Base-by-base conservation (phyloP, 2,113 vertebrate species). In the Cololabis saira region DNA sequence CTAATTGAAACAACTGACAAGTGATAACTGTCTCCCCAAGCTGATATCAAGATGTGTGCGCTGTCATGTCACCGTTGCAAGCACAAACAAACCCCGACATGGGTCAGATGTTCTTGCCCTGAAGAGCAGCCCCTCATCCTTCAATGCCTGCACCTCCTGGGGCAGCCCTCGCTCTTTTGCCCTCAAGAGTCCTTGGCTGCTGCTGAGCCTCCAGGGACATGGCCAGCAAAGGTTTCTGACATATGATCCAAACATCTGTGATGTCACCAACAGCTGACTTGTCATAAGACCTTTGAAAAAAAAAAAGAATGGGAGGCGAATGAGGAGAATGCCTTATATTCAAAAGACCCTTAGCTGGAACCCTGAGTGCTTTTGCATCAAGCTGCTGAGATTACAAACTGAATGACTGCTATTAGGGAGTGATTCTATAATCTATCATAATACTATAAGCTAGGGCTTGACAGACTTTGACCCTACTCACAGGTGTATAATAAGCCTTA, bases 361-460 rank as follows among this genome's bases (percentile, higher is more conserved):
- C 69, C 54, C 50, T 69, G 80, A 88, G 79, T 76, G 71, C 72
- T 87, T 86, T 78, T 62, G 68, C 81, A 84, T 86, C 71, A 61
- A 86, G 81, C 82, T 82, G 65, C 81, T 30, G 76, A 74, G 86
- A 84, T 95, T 94, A 92, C 87, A 94, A 95, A 93, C 93, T 95
- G 93, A 95, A 90, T 92, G 92, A 95, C 93, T 93, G 93, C 91
- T 91, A 93, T 93, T 95, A 95, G 94, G 91, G 93, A 96, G 89
- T 95, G 94, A 95, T 96, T 96, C 94, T 95, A 94, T 96, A 97
- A 98, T 97, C 94, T 94, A 94, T 92, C 91, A 92, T 97, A 97
- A 97, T 95, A 94, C 94, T 86, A 93, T 97, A 96, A 98, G 90
- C 95, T 90, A 90, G 90, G 93, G 94, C 93, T 94, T 94, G 92